A percentile compares a stretch with the other conserved stretches of the same genome.
These are phyloP conservation scores for Gobio occitaniae DNA, from an alignment of 2,797 vertebrate species.

Conservation along the genomic window DNA sequence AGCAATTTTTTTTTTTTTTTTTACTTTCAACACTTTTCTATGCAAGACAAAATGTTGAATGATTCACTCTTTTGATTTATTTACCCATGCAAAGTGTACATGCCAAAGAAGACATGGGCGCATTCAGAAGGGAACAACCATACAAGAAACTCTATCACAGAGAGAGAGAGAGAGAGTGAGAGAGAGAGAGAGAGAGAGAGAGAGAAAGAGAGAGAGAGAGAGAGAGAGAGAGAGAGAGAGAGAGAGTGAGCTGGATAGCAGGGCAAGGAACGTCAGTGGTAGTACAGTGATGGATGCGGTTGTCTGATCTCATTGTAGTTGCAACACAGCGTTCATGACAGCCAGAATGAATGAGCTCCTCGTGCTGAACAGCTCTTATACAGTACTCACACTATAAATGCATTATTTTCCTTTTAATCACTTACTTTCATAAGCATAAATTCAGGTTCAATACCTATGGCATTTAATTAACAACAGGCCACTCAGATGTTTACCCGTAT, in stretches of 20 bases:
- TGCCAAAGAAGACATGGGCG: constrained; percentile 19
- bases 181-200: constrained; percentile 1
- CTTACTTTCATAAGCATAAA: constrained; percentile 69
- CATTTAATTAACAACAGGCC: constrained; percentile 72
- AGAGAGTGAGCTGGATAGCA: constrained; percentile 36
- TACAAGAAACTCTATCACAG: background rate
- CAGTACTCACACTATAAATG: constrained; percentile 57
- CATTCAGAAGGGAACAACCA: constrained; percentile 5
- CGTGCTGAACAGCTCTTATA: constrained; percentile 63
- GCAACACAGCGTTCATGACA: constrained; percentile 67
- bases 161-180: background rate
- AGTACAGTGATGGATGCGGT: constrained; percentile 70
- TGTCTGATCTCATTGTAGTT: constrained; percentile 66
- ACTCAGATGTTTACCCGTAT: constrained; percentile 72
- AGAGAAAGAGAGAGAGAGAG: constrained; percentile 8
- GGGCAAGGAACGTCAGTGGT: constrained; percentile 46
- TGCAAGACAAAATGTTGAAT: constrained; percentile 4
- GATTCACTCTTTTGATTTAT: constrained; percentile 28
- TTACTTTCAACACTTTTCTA: constrained; percentile 3
- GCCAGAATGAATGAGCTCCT: constrained; percentile 67
- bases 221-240: constrained; percentile 20
- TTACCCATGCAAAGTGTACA: constrained; percentile 26
- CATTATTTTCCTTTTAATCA: constrained; percentile 60
- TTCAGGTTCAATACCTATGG: constrained; percentile 63
- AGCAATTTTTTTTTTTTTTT: background rate